Conservation (phyloP, 2,113 vertebrate species). For the Bos indicus region DNA sequence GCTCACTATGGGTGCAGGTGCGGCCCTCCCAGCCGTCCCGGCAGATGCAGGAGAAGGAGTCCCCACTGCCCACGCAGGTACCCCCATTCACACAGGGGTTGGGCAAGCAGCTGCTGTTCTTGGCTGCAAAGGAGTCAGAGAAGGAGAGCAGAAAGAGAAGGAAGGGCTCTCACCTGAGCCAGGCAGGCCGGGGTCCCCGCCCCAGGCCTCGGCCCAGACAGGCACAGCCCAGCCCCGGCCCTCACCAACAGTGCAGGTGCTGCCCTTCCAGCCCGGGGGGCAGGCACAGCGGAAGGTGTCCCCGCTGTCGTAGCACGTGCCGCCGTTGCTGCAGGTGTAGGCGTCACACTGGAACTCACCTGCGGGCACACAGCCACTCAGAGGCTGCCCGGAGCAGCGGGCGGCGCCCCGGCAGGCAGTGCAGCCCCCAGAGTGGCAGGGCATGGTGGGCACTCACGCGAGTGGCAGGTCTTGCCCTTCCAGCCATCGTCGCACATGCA, state of each 20-base stretch:
- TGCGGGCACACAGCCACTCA: constrained; percentile 53
- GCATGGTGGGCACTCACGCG: constrained; percentile 82
- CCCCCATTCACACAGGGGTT: constrained; percentile 94
- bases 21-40: constrained; percentile 96
- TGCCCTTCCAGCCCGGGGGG: constrained; percentile 89
- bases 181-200: accelerated
- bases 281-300: constrained; percentile 93
- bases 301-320: constrained; percentile 92
- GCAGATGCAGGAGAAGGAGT: constrained; percentile 94
- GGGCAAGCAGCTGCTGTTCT: constrained; percentile 92
- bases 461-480: constrained; percentile 98
- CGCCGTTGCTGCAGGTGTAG: constrained; percentile 92
- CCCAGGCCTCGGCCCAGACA: accelerated
- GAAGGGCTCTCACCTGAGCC: accelerated
- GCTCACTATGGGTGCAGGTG: constrained; percentile 92
- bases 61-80: constrained; percentile 92
- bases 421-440: background rate
- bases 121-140: constrained; percentile 74
- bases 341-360: constrained; percentile 95
- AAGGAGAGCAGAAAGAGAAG: accelerated
- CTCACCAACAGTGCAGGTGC: constrained; percentile 92
- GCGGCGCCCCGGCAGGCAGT: accelerated
- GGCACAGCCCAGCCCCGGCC: accelerated
- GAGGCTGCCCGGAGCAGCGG: accelerated
- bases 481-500: constrained; percentile 91